Base-by-base conservation (phyloP, 2,888 invertebrate genomes). In the Pachliopta kotzebuea region DNA sequence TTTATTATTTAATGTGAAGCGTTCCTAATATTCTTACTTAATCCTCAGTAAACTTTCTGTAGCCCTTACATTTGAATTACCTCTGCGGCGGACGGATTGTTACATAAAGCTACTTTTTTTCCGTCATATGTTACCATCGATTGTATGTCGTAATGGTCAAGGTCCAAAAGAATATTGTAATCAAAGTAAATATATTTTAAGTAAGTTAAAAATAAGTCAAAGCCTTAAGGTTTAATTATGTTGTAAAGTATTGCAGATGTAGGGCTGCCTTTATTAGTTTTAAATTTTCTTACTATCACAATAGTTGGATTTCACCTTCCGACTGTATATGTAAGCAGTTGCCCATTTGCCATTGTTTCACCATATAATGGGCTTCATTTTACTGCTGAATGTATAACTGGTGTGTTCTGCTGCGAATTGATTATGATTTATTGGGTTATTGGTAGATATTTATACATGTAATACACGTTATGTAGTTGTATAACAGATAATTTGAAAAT, bases 291-390 rank as follows among this genome's bases (percentile, higher is more conserved):
- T 18, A 18, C 45, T 29, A 31, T 49, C 50, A 50, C 60, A 64
- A 49, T n/a, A 29, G 54, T 60, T 37, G 49, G 63, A 45, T 59
- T 23, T 58, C 56, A 52, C 60, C 57, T 52, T 42, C 55, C 37
- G 55, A 26, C 29, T 50, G 24, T 64, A 31, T 55, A n/a, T n/a
- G n/a, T n/a, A n/a, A 60, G 60, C 23, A n/a, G 21, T n/a, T 60
- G 59, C 56, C 45, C 58, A 50, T 59, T 50, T 64, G 29, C 54
- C 50, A 24, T 64, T 60, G 56, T n/a, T n/a, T 50, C 50, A 21
- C 55, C 60, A 60, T 54, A 54, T 64, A 55, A 55, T 56, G 21
- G 63, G 63, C 63, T 64, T 64, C 63, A 31, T 21, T 53, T 60
- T 60, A 54, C 21, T 23, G 18, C 24, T 54, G 8, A 26, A 26